Percentiles rank a stretch among this genome's conserved stretches.
Evolutionary conservation across 2,888 invertebrate species (phyloP).

Genomic region (Leucoptera coffeella): DNA sequence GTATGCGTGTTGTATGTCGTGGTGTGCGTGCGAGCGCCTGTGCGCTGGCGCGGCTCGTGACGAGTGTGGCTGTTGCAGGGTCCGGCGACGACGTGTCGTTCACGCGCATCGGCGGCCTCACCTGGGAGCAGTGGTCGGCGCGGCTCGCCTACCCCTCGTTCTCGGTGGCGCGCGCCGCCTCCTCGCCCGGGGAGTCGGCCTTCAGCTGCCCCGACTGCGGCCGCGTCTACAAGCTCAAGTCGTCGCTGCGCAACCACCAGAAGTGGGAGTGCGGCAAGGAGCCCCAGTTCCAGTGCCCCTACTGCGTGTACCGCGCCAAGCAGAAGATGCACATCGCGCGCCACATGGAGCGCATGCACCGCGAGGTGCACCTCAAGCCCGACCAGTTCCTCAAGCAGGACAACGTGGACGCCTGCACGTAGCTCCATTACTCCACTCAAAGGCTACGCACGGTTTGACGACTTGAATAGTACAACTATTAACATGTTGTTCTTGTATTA

Average conservation of each 20-base stretch:
- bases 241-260: slow-evolving; percentile 75
- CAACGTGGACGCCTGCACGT: slow-evolving; percentile 48
- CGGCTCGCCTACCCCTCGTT: slow-evolving; percentile 67
- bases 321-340: slow-evolving; percentile 81
- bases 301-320: slow-evolving; percentile 78
- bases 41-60: slow-evolving; percentile 12
- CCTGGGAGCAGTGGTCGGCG: slow-evolving; percentile 71
- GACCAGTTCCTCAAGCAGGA: slow-evolving; percentile 44
- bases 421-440: slow-evolving; percentile 11
- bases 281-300: slow-evolving; percentile 76
- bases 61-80: slow-evolving; percentile 12
- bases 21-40: slow-evolving; percentile 10
- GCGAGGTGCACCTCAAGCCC: slow-evolving; percentile 54
- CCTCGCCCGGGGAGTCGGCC: slow-evolving; percentile 43
- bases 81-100: slow-evolving; percentile 65
- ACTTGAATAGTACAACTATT: too few relatives aligned
- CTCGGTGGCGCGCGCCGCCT: slow-evolving; percentile 50
- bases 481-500: too few relatives aligned
- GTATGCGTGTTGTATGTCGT: slow-evolving; percentile 26
- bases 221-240: slow-evolving; percentile 79
- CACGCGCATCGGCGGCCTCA: slow-evolving; percentile 61
- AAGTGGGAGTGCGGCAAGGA: slow-evolving; percentile 85
- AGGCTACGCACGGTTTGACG: too few relatives aligned
- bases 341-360: slow-evolving; percentile 79
- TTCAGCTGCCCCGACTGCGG: slow-evolving; percentile 80